Conservation (phyloP, 2,888 invertebrate genomes). For the Hemicrepidius hirtus region DNA sequence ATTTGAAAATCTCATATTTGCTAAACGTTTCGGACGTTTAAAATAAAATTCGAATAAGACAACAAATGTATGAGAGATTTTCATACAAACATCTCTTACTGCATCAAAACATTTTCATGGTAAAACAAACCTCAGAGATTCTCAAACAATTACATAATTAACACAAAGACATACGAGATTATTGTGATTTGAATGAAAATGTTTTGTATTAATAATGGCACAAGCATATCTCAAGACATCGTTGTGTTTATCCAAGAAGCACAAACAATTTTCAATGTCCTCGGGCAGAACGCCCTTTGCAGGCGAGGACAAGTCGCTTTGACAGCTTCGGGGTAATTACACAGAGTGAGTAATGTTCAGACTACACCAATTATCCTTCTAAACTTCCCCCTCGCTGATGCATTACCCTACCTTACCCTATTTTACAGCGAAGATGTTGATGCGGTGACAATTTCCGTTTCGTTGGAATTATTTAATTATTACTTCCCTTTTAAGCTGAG, state of each 20-base stretch:
- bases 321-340: constrained; percentile 71
- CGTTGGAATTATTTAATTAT: constrained; percentile 7
- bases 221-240: constrained; percentile 55
- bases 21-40: too few relatives aligned
- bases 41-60: too few relatives aligned
- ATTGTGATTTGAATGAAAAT: constrained; percentile 43
- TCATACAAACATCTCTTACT: not conserved
- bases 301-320: constrained; percentile 71
- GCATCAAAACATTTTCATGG: not conserved
- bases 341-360: constrained; percentile 71
- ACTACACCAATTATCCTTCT: constrained; percentile 69
- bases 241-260: constrained; percentile 60
- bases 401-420: constrained; percentile 50
- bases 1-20: too few relatives aligned
- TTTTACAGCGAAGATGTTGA: constrained; percentile 46
- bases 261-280: constrained; percentile 67
- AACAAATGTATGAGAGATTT: not conserved
- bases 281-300: constrained; percentile 68
- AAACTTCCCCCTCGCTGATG: constrained; percentile 53
- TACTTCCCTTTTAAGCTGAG: not conserved
- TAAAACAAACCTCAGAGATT: not conserved
- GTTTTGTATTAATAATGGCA: constrained; percentile 46
- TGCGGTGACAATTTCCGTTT: constrained; percentile 46
- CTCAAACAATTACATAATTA: constrained; percentile 19
- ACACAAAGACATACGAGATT: constrained; percentile 39